Evolutionary conservation across 2,888 invertebrate species (phyloP), one percentile per base, ranked within the genome.

Genomic region (Clanis bilineata): DNA sequence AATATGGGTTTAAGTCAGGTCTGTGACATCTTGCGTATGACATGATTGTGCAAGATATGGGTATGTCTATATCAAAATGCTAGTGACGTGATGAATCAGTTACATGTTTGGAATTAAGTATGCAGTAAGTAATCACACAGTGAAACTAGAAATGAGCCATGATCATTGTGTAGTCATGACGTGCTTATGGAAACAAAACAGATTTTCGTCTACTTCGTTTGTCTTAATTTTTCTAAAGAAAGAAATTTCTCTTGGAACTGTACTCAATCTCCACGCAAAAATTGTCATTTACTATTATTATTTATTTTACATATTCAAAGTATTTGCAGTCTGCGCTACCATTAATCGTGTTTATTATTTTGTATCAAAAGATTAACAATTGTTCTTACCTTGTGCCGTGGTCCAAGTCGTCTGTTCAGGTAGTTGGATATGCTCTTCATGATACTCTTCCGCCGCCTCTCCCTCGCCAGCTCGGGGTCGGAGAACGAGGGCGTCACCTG

Each of bases 361-460:
- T 3, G 2, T 55, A 10, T 1, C 18, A 12, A 22, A 9, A 32
- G 9, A 12, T 36, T n/a, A 22, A n/a, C 9, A 32, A n/a, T n/a
- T 2, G 25, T 12, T 7, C 41, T 45, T 41, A 96, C 81, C 94
- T 93, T 89, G 83, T 93, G 85, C 91, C 94, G 90, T 74, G 92
- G 90, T 78, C 94, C 95, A 76, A 94, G 94, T 71, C 95, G 95
- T 82, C 96, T 95, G 73, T 95, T 94, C 80, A 97, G 96, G 82
- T 97, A 96, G 81, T 95, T 96, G 18, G 96, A 95, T 64, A 97
- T 95, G 57, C 97, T 95, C 86, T 96, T 96, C 75, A 97, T 96
- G 58, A 97, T 95, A 84, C 97, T 96, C 75, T 95, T 96, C 64
- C 96, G 93, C 65, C 96, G 93, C 73, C 96, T 96, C 23, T 92